Evolutionary conservation across 2,113 vertebrate genomes (phyloP).

Genomic region (Malurus alboscapulatus): DNA sequence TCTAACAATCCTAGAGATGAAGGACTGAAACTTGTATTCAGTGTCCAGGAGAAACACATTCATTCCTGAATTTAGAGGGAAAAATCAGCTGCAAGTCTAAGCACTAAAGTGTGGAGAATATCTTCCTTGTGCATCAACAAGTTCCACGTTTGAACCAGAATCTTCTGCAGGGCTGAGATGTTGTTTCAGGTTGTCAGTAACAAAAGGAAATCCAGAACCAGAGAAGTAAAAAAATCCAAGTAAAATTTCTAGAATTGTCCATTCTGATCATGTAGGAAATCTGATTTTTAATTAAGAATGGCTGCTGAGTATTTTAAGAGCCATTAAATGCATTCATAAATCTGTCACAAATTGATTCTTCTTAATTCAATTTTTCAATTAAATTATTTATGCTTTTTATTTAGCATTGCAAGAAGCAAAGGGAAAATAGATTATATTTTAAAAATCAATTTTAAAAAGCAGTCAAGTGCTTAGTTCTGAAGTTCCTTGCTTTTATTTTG

Average conservation of each 20-base stretch:
- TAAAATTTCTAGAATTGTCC: background rate
- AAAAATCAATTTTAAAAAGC: background rate
- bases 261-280: background rate
- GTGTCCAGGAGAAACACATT: background rate
- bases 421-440: background rate
- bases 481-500: background rate
- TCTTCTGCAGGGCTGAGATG: background rate
- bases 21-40: background rate
- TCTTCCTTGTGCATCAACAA: background rate
- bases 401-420: constrained; percentile 9
- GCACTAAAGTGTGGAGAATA: background rate
- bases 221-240: background rate
- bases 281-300: background rate
- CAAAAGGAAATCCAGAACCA: background rate
- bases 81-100: background rate
- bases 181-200: background rate
- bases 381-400: constrained; percentile 22
- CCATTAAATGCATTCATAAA: background rate
- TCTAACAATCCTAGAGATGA: background rate
- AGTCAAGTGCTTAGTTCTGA: background rate
- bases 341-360: constrained; percentile 16
- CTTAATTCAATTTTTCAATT: constrained; percentile 33
- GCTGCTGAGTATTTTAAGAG: background rate
- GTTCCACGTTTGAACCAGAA: background rate
- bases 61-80: background rate